Evolutionary conservation across 2,888 invertebrate genomes (phyloP), one percentile per base, ranked within the genome.

Genomic region (Eupithecia insigniata): DNA sequence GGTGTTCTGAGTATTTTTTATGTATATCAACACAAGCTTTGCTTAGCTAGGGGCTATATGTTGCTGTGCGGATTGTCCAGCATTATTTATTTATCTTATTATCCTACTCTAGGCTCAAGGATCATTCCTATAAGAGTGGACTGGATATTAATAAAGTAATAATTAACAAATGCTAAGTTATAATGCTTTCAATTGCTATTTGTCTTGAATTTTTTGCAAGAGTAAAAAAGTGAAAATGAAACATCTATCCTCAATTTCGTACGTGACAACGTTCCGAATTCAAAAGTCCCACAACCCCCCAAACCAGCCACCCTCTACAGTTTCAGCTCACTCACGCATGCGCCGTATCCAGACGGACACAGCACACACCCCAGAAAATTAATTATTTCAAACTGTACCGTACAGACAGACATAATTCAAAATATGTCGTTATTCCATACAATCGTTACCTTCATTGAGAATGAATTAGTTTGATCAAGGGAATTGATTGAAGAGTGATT

Each of bases 341-440:
- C 93, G 92, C 86, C 78, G 28, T 78, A 67, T 80, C 80, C 82
- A 84, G 85, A 80, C 83, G 87, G 87, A 83, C 87, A 87, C 88
- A 84, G 86, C 85, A 89, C 90, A 91, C 89, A 89, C 89, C 89
- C 90, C 87, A 82, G 86, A 86, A 90, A 90, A 90, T 92, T 92
- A 91, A 91, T 92, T 91, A 91, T 91, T 89, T 85, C 86, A 88
- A 89, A 89, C 87, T 85, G 83, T 84, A 83, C 83, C 82, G 71
- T 55, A 74, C 74, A 30, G 67, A 51, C 46, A 69, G 74, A 51
- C 66, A 69, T 85, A 85, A 84, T 83, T 83, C 83, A 82, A 55
- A 55, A 55, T 55, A 26, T 55, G 55, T 26, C 55, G 55, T 26
- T 55, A 26, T 55, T 55, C 55, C 14, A 55, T 26, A 26, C 12